These are phyloP conservation scores for Serinus canaria DNA, from an alignment of 2,113 vertebrate genomes.

Conservation along the genomic window DNA sequence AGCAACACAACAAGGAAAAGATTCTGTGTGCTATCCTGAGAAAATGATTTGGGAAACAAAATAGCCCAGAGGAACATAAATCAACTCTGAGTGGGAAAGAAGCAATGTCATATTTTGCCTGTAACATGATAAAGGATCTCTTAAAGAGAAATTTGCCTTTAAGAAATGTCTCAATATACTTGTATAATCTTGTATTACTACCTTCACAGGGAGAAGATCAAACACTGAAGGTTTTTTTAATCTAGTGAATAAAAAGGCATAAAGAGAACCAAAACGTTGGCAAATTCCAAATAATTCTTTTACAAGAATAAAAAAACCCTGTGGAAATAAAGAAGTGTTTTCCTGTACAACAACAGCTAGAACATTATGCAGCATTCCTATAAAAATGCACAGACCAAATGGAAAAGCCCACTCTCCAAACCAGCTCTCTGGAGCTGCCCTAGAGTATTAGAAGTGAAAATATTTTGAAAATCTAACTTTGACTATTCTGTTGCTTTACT, in stretches of 20 bases:
- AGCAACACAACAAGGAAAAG: background rate
- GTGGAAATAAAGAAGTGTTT: background rate
- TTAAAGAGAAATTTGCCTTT: background rate
- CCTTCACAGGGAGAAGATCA: background rate
- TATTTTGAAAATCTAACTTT: background rate
- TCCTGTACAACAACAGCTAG: background rate
- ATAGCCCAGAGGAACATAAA: background rate
- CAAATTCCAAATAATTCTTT: background rate
- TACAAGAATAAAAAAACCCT: background rate
- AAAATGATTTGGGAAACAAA: background rate
- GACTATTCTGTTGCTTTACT: background rate
- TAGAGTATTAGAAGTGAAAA: background rate
- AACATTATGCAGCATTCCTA: background rate
- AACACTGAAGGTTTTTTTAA: background rate
- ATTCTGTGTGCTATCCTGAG: background rate
- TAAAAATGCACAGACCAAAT: background rate
- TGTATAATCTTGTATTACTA: background rate
- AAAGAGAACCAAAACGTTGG: background rate
- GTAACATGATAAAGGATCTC: background rate
- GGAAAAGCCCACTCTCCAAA: background rate
- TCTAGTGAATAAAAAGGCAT: background rate
- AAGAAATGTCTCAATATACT: background rate
- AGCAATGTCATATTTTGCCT: background rate
- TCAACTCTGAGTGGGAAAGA: background rate
- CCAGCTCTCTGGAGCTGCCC: background rate